Percentiles rank a stretch among this genome's conserved stretches.
Evolutionary conservation across 2,113 vertebrate genomes (phyloP).

Genomic region (Channa argus): DNA sequence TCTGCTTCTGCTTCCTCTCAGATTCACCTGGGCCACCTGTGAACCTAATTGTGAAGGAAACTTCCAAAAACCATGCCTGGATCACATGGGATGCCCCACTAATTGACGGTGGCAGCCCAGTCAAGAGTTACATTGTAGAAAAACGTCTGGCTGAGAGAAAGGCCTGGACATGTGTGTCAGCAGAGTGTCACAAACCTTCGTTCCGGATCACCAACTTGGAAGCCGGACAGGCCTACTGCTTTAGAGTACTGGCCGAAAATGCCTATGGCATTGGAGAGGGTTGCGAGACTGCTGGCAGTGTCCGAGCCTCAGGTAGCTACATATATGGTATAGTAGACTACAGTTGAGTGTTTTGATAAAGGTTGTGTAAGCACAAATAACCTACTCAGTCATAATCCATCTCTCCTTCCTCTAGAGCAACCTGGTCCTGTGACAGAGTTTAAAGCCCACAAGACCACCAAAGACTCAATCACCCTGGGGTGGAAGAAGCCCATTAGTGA

Average conservation of each 20-base stretch:
- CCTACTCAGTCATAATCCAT: not conserved
- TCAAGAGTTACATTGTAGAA: slow-evolving; percentile 96
- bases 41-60: slow-evolving; percentile 92
- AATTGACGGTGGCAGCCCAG: slow-evolving; percentile 94
- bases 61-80: slow-evolving; percentile 89
- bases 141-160: slow-evolving; percentile 98
- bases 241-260: slow-evolving; percentile 97
- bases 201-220: slow-evolving; percentile 93
- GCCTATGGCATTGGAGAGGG: slow-evolving; percentile 96
- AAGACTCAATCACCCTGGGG: slow-evolving; percentile 88
- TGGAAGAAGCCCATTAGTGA: slow-evolving; percentile 97
- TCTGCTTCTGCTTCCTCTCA: slow-evolving; percentile 50
- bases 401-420: slow-evolving; percentile 85
- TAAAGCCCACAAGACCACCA: slow-evolving; percentile 88
- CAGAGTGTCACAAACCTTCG: slow-evolving; percentile 92
- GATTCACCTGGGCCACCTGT: slow-evolving; percentile 95
- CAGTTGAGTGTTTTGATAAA: not conserved
- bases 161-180: slow-evolving; percentile 94
- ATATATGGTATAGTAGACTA: not conserved
- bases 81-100: slow-evolving; percentile 94
- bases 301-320: slow-evolving; percentile 92
- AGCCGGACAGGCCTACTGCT: slow-evolving; percentile 95
- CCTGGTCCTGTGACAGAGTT: slow-evolving; percentile 95
- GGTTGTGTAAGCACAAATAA: not conserved
- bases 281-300: slow-evolving; percentile 92